Conservation (phyloP, 37 sponge, comb jelly and placozoan genomes). For the Dysidea cf. avara region DNA sequence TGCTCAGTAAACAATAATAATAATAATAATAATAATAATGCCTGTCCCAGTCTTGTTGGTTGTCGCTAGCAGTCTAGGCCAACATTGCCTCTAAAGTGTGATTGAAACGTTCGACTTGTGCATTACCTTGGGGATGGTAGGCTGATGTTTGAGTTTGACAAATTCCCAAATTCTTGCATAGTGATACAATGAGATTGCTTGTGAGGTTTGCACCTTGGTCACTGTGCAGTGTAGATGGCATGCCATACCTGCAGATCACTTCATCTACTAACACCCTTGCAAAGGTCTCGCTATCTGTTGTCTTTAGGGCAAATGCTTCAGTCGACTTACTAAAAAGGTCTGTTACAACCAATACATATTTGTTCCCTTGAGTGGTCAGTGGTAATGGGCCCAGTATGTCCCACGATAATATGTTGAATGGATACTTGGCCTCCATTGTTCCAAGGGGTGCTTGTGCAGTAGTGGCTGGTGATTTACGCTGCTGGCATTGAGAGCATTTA, state of each 20-base stretch:
- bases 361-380: slow-evolving; percentile 4
- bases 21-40: too few relatives aligned
- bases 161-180: slow-evolving; percentile 16
- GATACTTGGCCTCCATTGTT: slow-evolving; percentile 12
- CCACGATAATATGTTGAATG: slow-evolving; percentile 30
- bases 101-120: slow-evolving; percentile 37
- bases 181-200: background rate
- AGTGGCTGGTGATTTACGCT: background rate
- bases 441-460: slow-evolving; percentile 17
- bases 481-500: slow-evolving; percentile 13
- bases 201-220: slow-evolving; percentile 45
- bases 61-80: slow-evolving; percentile 1
- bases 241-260: slow-evolving; percentile 35
- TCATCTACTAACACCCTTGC: slow-evolving; percentile 32
- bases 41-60: slow-evolving; percentile 23
- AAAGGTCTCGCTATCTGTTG: slow-evolving; percentile 23
- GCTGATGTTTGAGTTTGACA: slow-evolving; percentile 4
- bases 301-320: slow-evolving; percentile 12
- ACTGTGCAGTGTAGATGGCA: slow-evolving; percentile 29
- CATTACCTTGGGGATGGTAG: slow-evolving; percentile 54
- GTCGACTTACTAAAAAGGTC: slow-evolving; percentile 17
- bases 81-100: slow-evolving; percentile 10
- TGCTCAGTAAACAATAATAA: too few relatives aligned
- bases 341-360: slow-evolving; percentile 28
- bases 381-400: slow-evolving; percentile 42